Evolutionary conservation across 2,113 vertebrate species (phyloP), one percentile per base, ranked within the genome.

Genomic region (Daboia siamensis): DNA sequence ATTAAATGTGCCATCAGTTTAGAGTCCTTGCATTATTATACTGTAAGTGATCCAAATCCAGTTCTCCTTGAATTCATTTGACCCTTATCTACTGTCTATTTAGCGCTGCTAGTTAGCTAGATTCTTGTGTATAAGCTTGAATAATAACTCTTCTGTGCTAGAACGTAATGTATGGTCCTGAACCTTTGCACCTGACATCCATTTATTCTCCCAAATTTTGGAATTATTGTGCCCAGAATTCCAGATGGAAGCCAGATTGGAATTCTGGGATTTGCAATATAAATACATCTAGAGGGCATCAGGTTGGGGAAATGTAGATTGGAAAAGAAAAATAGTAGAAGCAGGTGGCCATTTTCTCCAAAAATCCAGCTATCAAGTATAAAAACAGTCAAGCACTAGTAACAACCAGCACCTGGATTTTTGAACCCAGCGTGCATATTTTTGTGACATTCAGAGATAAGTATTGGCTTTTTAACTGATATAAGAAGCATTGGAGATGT

Each of bases 401-500:
- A 44, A 29, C 86, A 56, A 74, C 48, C 29, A 9, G 24, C 86
- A 92, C n/a, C 26, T 57, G 87, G 87, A n/a, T 24, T 84, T n/a
- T 46, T 69, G 91, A 26, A 55, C 69, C 5, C 54, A 23, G 9
- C 26, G 23, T 64, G 52, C 15, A 44, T 23, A 88, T 93, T 93
- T 94, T 94, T 96, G 94, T 92, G 93, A 94, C 92, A 94, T 94
- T 92, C 94, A 96, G 90, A 94, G 39, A 6, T 39, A 86, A 90
- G 13, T 54, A 90, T 95, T 93, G 96, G 96, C 96, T 97, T 97
- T 97, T 97, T 92, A 96, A 96, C 96, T 97, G 97, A 96, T 95
- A 94, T 87, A 92, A 96, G 96, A 93, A 96, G 95, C 95, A 84
- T 94, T 94, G 96, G 92, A 92, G 95, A 97, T 95, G 93, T 95